Evolutionary conservation across 1,140 invertebrate genomes (phyloP), one percentile per base, ranked within the genome.

Genomic region (Riptortus pedestris): DNA sequence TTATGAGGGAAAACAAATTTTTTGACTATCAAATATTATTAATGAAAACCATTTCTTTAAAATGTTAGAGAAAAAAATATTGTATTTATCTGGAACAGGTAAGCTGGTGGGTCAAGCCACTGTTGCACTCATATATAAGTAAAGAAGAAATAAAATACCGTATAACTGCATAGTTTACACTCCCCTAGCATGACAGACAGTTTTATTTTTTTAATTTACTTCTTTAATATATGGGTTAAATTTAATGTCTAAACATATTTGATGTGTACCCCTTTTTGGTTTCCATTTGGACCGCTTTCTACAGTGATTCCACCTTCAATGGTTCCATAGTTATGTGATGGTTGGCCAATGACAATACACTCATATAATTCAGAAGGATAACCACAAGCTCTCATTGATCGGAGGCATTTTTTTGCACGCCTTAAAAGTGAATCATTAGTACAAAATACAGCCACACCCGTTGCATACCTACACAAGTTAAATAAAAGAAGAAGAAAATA

Each of bases 381-480:
- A n/a, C 16, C 18, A 11, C 2, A 5, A 26, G 14, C 7, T 16
- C 29, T 45, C 45, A 48, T 62, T 28, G 33, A 28, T n/a, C 33
- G 22, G 18, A 62, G 26, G 26, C 26, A 48, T 45, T 47, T 62
- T 62, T 28, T 38, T 12, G 47, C 14, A 24, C 16, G 9, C 16
- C 26, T 24, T 18, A 26, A 24, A 3, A 62, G 20, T 4, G 16
- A 0, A 45, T 62, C 7, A 22, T 62, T 47, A 18, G 18, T 47
- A 28, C 33, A 62, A 27, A 22, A 62, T n/a, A 62, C 47, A 12
- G 60, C 33, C 5, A 62, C 60, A 24, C 60, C 60, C 43, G 60
- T 45, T 26, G 60, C 29, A 31, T 62, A 48, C 26, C 60, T 62
- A 48, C 9, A 60, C 7, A 24, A 60, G 18, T 29, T 12, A 4